These are phyloP conservation scores for Macrosteles quadrilineatus DNA, from an alignment of 1,140 invertebrate species.

Conservation along the genomic window DNA sequence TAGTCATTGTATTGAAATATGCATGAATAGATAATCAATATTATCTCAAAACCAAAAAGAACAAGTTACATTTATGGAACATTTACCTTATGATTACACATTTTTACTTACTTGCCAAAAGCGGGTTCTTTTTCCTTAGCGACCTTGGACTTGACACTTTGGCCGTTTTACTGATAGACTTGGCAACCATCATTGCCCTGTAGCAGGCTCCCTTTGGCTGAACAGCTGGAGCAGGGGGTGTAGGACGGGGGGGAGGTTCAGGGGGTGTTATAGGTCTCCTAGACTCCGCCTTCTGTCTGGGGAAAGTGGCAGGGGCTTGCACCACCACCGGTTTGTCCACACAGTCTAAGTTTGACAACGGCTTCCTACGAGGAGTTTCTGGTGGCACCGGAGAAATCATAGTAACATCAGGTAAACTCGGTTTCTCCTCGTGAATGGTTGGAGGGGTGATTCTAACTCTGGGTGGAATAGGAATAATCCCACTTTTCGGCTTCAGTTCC, in stretches of 20 bases:
- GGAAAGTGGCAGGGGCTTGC: constrained; percentile 40
- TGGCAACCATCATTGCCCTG: constrained; percentile 55
- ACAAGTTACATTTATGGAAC: too few relatives aligned
- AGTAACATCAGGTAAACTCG: constrained; percentile 26
- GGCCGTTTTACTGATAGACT: constrained; percentile 51
- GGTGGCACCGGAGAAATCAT: constrained; percentile 8
- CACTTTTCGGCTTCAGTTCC: constrained; percentile 1
- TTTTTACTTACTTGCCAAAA: constrained; percentile 66
- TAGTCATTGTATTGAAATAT: too few relatives aligned
- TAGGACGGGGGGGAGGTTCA: constrained; percentile 54
- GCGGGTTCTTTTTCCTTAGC: constrained; percentile 66
- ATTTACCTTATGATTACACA: too few relatives aligned
- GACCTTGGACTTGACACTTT: constrained; percentile 49
- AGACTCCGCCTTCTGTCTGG: constrained; percentile 44
- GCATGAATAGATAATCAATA: too few relatives aligned
- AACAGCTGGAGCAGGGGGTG: constrained; percentile 37
- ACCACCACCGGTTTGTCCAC: not conserved
- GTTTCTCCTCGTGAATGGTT: constrained; percentile 18
- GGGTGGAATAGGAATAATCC: constrained; percentile 23
- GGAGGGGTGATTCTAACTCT: constrained; percentile 22
- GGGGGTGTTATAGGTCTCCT: constrained; percentile 50
- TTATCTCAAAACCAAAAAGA: too few relatives aligned
- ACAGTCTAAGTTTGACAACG: constrained; percentile 27
- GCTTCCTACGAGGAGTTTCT: constrained; percentile 30
- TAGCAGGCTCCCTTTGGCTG: constrained; percentile 51